Base-by-base conservation (phyloP, 2,113 vertebrate genomes). In the Balaeniceps rex region DNA sequence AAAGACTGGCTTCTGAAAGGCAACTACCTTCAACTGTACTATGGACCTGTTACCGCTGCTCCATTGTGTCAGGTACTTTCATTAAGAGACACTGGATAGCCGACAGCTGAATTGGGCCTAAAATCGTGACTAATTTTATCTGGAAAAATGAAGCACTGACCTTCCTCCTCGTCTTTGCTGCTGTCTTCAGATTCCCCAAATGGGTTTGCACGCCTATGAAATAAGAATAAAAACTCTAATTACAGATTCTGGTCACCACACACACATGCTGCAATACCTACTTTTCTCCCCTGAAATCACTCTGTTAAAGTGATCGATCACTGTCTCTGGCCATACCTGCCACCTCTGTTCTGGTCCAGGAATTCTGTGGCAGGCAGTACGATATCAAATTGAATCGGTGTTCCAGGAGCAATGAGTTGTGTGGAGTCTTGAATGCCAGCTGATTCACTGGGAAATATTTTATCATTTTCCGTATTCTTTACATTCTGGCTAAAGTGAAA, bases 361-460 rank as follows among this genome's bases (percentile, higher is more conserved):
- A 99, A 99, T 94, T 99, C 99, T 2, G 98, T 99, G 18, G 99
- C 99, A 3, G 99, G 99, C 94, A 99, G 98, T 24, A 99, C 98
- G 1, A 99, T 99, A 87, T 99, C 99, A 93, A 99, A 99, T 47
- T 99, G 99, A 92, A 99, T 99, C 0, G 99, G 99, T 2, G 99
- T 99, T 94, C 99, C 99, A 2, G 99, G 99, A 31, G 98, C 98
- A 19, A 99, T 99, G 83, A 99, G 98, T 68, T 99, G 98, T 38
- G 98, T 97, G 2, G 98, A 95, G 19, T 99, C 98, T 3, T 97
- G 98, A 57, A 89, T 66, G 6, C 87, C 87, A 10, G 88, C 95
- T 8, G 96, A 36, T 63, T 98, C 98, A 82, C 79, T 97, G 54
- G 98, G 95, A 34, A 87, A 82, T 11, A 88, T 60, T 69, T 95